Evolutionary conservation across 2,888 invertebrate genomes (phyloP).

Genomic region (Heliconius hortense): DNA sequence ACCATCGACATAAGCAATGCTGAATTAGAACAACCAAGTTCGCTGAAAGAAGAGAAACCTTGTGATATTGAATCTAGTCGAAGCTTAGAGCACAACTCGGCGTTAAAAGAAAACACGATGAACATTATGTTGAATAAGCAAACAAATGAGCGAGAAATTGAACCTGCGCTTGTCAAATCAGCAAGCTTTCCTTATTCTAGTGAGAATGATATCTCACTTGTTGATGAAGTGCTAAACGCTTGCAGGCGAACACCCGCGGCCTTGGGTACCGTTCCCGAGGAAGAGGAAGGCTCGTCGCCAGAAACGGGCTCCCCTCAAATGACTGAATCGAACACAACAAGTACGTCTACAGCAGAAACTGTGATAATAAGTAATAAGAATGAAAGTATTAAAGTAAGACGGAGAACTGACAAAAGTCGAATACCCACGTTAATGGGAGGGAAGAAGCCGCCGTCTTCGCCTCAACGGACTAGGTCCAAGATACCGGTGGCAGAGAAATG

Average conservation of each 20-base stretch:
- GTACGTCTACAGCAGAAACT: slow-evolving; percentile 87
- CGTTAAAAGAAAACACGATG: slow-evolving; percentile 71
- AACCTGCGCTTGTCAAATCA: slow-evolving; percentile 64
- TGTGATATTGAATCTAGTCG: slow-evolving; percentile 68
- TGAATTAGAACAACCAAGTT: slow-evolving; percentile 52
- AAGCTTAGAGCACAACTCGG: slow-evolving; percentile 61
- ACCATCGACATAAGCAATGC: slow-evolving; percentile 61
- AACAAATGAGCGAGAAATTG: slow-evolving; percentile 58
- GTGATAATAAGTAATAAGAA: slow-evolving; percentile 84
- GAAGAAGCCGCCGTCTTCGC: slow-evolving; percentile 75
- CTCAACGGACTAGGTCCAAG: slow-evolving; percentile 66
- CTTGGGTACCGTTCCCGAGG: slow-evolving; percentile 83
- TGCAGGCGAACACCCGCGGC: slow-evolving; percentile 72
- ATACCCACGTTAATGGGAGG: slow-evolving; percentile 79
- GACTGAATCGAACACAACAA: slow-evolving; percentile 85
- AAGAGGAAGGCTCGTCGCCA: slow-evolving; percentile 82
- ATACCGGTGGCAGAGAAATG: slow-evolving; percentile 68
- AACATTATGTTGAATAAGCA: slow-evolving; percentile 68
- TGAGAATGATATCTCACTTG: slow-evolving; percentile 70
- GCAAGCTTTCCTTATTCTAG: slow-evolving; percentile 64
- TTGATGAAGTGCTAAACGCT: slow-evolving; percentile 74
- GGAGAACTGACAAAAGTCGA: slow-evolving; percentile 79
- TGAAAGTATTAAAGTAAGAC: slow-evolving; percentile 65
- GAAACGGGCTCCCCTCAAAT: slow-evolving; percentile 81
- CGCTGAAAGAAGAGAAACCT: slow-evolving; percentile 60